Percentiles rank a stretch among this genome's conserved stretches.
phyloP scores from a whole-genome alignment of 2,113 vertebrate genomes.

The Pipa parva region DNA sequence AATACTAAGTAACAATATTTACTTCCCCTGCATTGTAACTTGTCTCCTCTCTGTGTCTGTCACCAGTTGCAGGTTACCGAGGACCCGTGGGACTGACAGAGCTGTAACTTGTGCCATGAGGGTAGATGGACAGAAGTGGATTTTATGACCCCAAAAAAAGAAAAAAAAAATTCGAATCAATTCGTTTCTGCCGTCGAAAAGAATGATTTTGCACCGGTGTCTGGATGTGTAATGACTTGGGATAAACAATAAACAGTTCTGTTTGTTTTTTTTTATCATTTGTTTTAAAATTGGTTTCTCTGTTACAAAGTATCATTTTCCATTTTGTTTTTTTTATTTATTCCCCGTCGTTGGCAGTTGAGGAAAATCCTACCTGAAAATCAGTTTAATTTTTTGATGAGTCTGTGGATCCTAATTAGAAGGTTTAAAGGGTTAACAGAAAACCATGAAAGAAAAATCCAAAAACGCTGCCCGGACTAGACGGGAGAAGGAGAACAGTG shows the following conservation, averaged over 20 bases:
- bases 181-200: background rate
- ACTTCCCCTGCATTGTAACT: background rate
- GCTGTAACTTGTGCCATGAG: slow-evolving; percentile 36
- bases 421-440: slow-evolving; percentile 58
- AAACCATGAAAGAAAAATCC: slow-evolving; percentile 97
- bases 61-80: background rate
- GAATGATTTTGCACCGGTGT: background rate
- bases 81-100: slow-evolving; percentile 41
- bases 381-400: slow-evolving; percentile 62
- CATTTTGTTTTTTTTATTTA: background rate
- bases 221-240: background rate
- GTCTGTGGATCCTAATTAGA: slow-evolving; percentile 59
- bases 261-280: background rate
- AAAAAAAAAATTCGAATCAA: too few species aligned
- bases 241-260: background rate
- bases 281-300: too few species aligned
- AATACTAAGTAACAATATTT: background rate
- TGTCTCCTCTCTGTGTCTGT: background rate
- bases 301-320: background rate
- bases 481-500: slow-evolving; percentile 96
- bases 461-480: slow-evolving; percentile 97
- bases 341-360: background rate
- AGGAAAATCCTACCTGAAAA: slow-evolving; percentile 39
- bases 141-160: background rate
- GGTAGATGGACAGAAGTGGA: slow-evolving; percentile 44